Percentiles rank a stretch among this genome's conserved stretches.
Evolutionary conservation across 2,888 invertebrate genomes (phyloP).

Genomic region (Eristalis pertinax): DNA sequence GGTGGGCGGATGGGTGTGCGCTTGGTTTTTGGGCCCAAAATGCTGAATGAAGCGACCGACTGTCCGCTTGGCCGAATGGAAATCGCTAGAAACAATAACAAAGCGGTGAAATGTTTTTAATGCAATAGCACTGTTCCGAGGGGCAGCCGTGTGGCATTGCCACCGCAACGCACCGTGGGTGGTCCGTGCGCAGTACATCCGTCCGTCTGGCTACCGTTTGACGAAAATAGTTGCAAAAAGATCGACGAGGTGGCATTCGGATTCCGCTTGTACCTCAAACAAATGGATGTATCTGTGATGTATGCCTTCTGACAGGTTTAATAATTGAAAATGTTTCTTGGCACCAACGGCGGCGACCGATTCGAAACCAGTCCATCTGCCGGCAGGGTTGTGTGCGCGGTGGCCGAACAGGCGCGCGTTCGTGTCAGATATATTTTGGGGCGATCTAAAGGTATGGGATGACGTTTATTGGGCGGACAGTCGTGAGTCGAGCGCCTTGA

Average conservation of each 20-base stretch:
- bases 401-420: background rate
- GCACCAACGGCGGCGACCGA: constrained; percentile 23
- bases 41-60: background rate
- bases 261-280: constrained; percentile 50
- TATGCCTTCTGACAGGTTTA: constrained; percentile 67
- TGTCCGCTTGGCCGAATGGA: constrained; percentile 37
- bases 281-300: constrained; percentile 62
- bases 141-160: constrained; percentile 25
- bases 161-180: constrained; percentile 58
- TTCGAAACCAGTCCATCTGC: background rate
- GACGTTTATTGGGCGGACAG: background rate
- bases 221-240: constrained; percentile 62
- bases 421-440: background rate
- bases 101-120: constrained; percentile 59
- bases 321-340: constrained; percentile 69
- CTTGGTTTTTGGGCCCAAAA: constrained; percentile 2
- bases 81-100: constrained; percentile 63
- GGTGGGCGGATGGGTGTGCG: background rate
- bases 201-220: constrained; percentile 44
- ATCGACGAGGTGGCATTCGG: constrained; percentile 59
- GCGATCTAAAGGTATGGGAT: background rate
- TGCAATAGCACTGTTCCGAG: constrained; percentile 54
- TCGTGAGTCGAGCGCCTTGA: background rate
- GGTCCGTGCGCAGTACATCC: constrained; percentile 53
- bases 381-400: background rate